Base-by-base conservation (phyloP, 2,797 vertebrate genomes). In the Halcyon smyrnensis region DNA sequence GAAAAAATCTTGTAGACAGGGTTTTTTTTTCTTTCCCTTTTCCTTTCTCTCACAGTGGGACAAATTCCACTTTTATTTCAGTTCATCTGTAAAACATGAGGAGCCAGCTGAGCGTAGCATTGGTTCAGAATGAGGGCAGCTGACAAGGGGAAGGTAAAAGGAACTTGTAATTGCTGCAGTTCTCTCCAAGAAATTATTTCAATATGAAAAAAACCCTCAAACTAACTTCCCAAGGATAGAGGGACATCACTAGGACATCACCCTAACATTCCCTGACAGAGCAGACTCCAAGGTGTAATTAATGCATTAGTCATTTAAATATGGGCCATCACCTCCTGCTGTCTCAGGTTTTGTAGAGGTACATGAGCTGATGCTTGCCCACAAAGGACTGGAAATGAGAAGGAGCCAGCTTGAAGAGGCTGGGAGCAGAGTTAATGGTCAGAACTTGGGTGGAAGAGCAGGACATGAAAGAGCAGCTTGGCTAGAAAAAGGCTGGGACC, bases 11-110 rank as follows among this genome's bases (percentile, higher is more conserved):
- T 39, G 36, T 37, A 82, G 89, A 34, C 51, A 54, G 73, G 73
- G 37, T 39, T 9, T 75, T 1, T 37, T 39, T 79, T 79, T n/a
- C n/a, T 80, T 65, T 51, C 2, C 17, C 41, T 94, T 51, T 90
- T 91, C 45, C 51, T 90, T 82, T 95, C 39, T 90, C 70, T 96
- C 87, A 84, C 91, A 95, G 85, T 93, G 83, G 88, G 93, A 96
- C 67, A 94, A 95, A 93, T 89, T 93, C 77, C 74, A 80, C 71
- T 90, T 96, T 87, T 95, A 93, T 90, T 96, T 92, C 90, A 92
- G 51, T 93, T 96, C 95, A 93, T 94, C 95, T 90, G 90, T 93
- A 94, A 96, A 96, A 93, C 89, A 96, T 79, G 90, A 97, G 86
- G 75, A 96, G 53, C 92, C 90, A 93, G 87, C 95, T 93, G 92